Percentiles rank a stretch among this genome's conserved stretches.
These are phyloP conservation scores for Orthonychiurus folsomi DNA, from an alignment of 2,888 invertebrate genomes.

Conservation along the genomic window DNA sequence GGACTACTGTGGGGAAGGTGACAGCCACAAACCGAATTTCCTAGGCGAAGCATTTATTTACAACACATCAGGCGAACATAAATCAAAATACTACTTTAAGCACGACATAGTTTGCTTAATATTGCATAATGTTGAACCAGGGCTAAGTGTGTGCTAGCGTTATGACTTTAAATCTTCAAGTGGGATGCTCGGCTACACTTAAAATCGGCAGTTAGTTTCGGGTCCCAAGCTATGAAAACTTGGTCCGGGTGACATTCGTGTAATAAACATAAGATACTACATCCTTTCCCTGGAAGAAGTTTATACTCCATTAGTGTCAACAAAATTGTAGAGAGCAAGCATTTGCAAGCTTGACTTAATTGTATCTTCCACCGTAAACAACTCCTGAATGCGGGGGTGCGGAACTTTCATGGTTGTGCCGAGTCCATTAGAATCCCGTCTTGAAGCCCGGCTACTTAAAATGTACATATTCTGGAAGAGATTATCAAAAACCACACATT, in stretches of 20 bases:
- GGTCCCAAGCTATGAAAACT: background rate
- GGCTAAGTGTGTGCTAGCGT: too few species aligned
- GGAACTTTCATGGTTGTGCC: too few species aligned
- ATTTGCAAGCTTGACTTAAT: slow-evolving; percentile 1
- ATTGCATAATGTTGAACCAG: too few species aligned
- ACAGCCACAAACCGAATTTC: background rate
- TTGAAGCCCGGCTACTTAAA: too few species aligned
- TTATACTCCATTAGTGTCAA: background rate
- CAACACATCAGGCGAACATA: background rate
- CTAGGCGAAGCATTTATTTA: background rate
- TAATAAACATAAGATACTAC: slow-evolving; percentile 1
- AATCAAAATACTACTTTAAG: background rate
- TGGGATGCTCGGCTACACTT: too few species aligned
- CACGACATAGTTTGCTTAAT: too few species aligned
- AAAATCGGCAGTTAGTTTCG: too few species aligned
- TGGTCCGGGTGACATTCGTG: background rate
- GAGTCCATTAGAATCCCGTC: too few species aligned
- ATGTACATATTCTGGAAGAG: too few species aligned
- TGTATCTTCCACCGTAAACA: background rate
- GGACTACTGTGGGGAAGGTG: background rate
- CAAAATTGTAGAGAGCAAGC: slow-evolving; percentile 1
- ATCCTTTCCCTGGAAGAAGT: background rate
- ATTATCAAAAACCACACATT: background rate
- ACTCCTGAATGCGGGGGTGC: too few species aligned
- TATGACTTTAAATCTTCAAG: too few species aligned